Percentiles rank a stretch among this genome's conserved stretches.
These are phyloP conservation scores for Amphibalanus amphitrite DNA, from an alignment of 1,140 invertebrate genomes.

Conservation along the genomic window DNA sequence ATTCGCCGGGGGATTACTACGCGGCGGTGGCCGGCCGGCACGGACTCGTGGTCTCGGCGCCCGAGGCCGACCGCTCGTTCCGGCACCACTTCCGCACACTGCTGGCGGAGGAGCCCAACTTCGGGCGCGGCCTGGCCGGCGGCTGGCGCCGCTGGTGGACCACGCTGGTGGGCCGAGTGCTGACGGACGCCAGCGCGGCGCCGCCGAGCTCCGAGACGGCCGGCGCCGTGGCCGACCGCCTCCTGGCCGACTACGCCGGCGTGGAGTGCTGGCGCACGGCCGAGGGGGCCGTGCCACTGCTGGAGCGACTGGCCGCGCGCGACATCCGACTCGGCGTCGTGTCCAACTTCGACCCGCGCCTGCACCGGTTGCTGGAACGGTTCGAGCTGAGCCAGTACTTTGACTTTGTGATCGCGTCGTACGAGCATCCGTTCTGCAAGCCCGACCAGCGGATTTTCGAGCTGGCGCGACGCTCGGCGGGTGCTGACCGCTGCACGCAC, in stretches of 20 bases:
- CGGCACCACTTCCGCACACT: background rate
- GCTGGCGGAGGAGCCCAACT: background rate
- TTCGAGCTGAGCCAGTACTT: background rate
- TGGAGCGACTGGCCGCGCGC: background rate
- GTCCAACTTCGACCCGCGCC: background rate
- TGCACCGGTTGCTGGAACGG: background rate
- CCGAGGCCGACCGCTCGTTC: background rate
- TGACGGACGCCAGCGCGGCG: background rate
- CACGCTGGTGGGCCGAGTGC: background rate
- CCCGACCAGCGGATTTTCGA: background rate
- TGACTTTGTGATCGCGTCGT: background rate
- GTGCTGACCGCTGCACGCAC: background rate
- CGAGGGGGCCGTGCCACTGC: background rate
- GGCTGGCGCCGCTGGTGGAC: background rate
- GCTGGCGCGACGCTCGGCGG: background rate
- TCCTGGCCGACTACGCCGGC: background rate
- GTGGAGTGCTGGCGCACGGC: background rate
- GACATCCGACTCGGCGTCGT: background rate
- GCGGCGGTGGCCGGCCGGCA: background rate
- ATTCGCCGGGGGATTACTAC: background rate
- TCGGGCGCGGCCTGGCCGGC: background rate
- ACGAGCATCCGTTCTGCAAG: background rate
- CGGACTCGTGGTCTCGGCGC: background rate
- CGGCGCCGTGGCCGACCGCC: background rate
- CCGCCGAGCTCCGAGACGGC: too few species aligned